Evolutionary conservation across 2,113 vertebrate genomes (phyloP).

Genomic region (Macrotus californicus): DNA sequence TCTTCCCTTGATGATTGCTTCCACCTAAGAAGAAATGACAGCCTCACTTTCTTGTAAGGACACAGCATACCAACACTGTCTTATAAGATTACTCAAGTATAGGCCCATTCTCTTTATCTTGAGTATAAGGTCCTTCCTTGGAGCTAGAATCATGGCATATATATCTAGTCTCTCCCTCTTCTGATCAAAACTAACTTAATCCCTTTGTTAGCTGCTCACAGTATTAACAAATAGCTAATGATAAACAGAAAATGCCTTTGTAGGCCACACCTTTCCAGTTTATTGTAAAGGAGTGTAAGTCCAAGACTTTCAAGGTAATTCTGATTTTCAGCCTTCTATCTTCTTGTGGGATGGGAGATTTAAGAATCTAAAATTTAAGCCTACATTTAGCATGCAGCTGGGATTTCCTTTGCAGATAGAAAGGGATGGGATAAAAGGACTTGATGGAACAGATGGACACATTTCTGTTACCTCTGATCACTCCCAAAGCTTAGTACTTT

Average conservation of each 20-base stretch:
- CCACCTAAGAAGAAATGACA: background rate
- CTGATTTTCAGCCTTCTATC: background rate
- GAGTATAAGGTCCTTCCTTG: background rate
- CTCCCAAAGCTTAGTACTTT: background rate
- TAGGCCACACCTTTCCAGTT: background rate
- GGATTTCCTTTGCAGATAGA: background rate
- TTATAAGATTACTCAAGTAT: background rate
- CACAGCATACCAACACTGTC: background rate
- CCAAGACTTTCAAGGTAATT: conserved; percentile 22
- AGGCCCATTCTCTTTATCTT: background rate
- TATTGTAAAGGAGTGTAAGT: background rate
- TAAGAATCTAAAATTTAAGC: conserved; percentile 20
- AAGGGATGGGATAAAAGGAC: background rate
- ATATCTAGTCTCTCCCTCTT: background rate
- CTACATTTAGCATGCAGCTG: background rate
- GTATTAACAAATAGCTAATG: background rate
- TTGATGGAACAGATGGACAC: background rate
- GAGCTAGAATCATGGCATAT: background rate
- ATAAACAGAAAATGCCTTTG: background rate
- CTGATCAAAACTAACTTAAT: background rate
- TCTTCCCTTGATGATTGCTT: background rate
- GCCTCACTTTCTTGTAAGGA: background rate
- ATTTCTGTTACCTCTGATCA: background rate
- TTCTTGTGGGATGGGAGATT: conserved; percentile 15
- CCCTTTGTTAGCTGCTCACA: background rate